Conservation (phyloP, 2,888 invertebrate genomes). For the Malthinus flaveolus region DNA sequence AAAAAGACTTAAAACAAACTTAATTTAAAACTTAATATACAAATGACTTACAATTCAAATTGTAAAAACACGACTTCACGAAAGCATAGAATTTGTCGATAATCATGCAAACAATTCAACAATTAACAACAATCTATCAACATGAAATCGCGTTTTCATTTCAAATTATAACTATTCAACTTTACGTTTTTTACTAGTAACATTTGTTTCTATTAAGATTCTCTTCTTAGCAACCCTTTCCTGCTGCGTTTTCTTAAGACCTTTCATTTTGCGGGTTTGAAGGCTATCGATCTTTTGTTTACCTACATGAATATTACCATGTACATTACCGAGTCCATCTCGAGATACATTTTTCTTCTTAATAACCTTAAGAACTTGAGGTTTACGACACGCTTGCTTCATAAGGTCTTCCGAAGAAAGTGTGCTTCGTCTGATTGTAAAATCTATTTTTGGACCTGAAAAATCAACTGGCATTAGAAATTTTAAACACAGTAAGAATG, state of each 20-base stretch:
- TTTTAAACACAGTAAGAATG: background rate
- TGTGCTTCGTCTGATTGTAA: slow-evolving; percentile 81
- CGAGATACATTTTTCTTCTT: slow-evolving; percentile 90
- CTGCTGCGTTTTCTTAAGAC: slow-evolving; percentile 73
- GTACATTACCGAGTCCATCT: slow-evolving; percentile 85
- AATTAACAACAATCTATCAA: background rate
- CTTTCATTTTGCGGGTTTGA: slow-evolving; percentile 91
- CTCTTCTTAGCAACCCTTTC: slow-evolving; percentile 60
- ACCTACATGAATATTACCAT: slow-evolving; percentile 92
- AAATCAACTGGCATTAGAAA: slow-evolving; percentile 33
- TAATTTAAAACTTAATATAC: too few relatives aligned
- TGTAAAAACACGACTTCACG: too few relatives aligned
- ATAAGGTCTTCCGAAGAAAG: slow-evolving; percentile 88
- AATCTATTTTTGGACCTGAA: slow-evolving; percentile 85
- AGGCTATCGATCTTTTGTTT: slow-evolving; percentile 82
- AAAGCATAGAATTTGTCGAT: too few relatives aligned
- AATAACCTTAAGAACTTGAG: slow-evolving; percentile 74
- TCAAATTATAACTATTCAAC: slow-evolving; percentile 11
- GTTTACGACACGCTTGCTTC: slow-evolving; percentile 79
- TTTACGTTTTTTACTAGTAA: slow-evolving; percentile 7
- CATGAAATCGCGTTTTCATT: background rate
- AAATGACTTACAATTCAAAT: too few relatives aligned
- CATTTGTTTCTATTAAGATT: background rate
- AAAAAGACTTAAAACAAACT: too few relatives aligned
- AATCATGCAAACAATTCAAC: too few relatives aligned